Evolutionary conservation across 2,113 vertebrate species (phyloP).

Genomic region (Chloroceryle aenea): DNA sequence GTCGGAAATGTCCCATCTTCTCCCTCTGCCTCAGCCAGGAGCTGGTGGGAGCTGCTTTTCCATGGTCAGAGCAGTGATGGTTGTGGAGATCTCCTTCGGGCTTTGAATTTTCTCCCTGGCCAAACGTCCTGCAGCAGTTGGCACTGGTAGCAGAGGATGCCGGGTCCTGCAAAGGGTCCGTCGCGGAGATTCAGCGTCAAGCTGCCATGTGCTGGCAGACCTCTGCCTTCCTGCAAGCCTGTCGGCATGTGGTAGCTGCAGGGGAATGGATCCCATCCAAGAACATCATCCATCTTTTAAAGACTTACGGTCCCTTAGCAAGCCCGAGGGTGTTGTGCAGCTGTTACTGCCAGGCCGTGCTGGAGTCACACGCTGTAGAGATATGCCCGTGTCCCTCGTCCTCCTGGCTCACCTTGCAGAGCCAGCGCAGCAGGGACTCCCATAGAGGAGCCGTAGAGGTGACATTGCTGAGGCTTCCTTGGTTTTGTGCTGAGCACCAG

Average conservation of each 20-base stretch:
- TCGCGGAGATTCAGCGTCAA: not conserved
- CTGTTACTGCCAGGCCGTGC: conserved; percentile 20
- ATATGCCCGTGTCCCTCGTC: not conserved
- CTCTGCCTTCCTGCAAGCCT: not conserved
- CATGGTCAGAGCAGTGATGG: not conserved
- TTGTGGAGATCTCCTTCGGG: not conserved
- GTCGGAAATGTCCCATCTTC: not conserved
- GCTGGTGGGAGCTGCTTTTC: not conserved
- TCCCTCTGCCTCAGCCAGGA: not conserved
- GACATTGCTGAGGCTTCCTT: not conserved
- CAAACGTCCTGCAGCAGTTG: not conserved
- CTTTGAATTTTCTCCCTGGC: not conserved
- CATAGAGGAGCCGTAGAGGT: not conserved
- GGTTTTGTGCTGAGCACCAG: not conserved
- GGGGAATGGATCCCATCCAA: conserved; percentile 46
- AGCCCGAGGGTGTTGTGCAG: conserved; percentile 10
- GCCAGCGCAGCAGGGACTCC: not conserved
- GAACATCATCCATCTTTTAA: conserved; percentile 54
- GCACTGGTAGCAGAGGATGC: not conserved
- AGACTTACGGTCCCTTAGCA: not conserved
- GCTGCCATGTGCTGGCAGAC: not conserved
- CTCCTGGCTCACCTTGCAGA: not conserved
- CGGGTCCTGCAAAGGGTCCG: not conserved
- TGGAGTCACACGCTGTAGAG: not conserved
- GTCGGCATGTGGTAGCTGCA: not conserved